Evolutionary conservation across 2,113 vertebrate species (phyloP), one percentile per base, ranked within the genome.

Genomic region (Rhynchomys soricoides): DNA sequence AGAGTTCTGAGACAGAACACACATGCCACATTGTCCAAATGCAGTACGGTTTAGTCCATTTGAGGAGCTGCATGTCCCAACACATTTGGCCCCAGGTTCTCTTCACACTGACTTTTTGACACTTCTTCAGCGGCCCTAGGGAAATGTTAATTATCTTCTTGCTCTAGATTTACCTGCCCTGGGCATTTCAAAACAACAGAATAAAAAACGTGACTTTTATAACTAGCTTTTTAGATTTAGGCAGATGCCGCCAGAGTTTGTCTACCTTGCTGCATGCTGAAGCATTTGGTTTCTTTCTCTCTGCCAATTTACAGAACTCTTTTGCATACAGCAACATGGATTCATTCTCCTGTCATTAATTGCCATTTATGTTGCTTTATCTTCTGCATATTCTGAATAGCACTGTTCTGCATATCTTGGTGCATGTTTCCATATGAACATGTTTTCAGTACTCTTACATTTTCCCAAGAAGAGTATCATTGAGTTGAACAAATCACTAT

Each of bases 21-120:
- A 8, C 1, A 29, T 2, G 40, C 2, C 68, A 66, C 1, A 11
- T 4, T 7, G 22, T 1, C 37, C 37, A 48, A 0, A 86, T 19
- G 34, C 17, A 2, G 0, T 24, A 16, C 15, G 4, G 4, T 62
- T 43, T 0, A 50, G 21, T 7, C 2, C 11, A 24, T 31, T 74
- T 2, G 5, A 29, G 12, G 4, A 48, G 10, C 7, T 86, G 29
- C 3, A 1, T 1, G 24, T 43, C 31, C 31, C 11, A 10, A 45
- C 55, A 24, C 11, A 11, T 7, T 57, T 40, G 37, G 43, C 16
- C 13, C 19, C 21, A 9, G 8, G 19, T 31, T 16, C 15, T 82
- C 57, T 45, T 9, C 34, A 40, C 17, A 15, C 6, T 17, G 3
- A 59, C 5, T 19, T 31, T 88, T 4, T 34, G 21, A 15, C 26